Conservation (phyloP, 2,113 vertebrate genomes). For the Verasper variegatus region DNA sequence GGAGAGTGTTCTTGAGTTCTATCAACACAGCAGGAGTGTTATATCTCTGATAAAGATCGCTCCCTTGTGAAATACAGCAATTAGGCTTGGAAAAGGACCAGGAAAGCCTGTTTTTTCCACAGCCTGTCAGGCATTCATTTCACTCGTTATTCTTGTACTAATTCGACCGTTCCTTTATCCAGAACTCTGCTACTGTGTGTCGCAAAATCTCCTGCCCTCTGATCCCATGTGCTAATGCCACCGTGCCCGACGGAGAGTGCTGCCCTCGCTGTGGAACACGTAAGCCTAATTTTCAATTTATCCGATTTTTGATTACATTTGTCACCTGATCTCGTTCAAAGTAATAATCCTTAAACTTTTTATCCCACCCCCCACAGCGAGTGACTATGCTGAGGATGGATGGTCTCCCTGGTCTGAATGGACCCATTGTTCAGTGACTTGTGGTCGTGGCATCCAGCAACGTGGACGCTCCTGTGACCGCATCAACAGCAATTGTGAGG, state of each 20-base stretch:
- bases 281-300: slow-evolving; percentile 77
- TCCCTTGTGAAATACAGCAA: slow-evolving; percentile 27
- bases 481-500: slow-evolving; percentile 95
- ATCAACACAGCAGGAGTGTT: slow-evolving; percentile 45
- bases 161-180: slow-evolving; percentile 52
- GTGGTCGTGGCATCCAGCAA: slow-evolving; percentile 96
- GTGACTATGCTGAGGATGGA: slow-evolving; percentile 88
- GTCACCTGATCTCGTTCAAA: slow-evolving; percentile 1
- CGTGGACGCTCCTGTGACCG: slow-evolving; percentile 97
- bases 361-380: slow-evolving; percentile 74
- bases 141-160: slow-evolving; percentile 43
- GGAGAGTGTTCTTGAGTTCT: slow-evolving; percentile 30
- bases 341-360: not conserved
- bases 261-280: slow-evolving; percentile 93
- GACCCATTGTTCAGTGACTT: slow-evolving; percentile 95
- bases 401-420: slow-evolving; percentile 99
- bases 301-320: not conserved
- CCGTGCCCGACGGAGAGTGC: slow-evolving; percentile 96
- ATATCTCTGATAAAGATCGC: slow-evolving; percentile 45
- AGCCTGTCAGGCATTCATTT: slow-evolving; percentile 12
- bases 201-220: slow-evolving; percentile 96
- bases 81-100: slow-evolving; percentile 53
- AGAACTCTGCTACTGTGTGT: slow-evolving; percentile 96
- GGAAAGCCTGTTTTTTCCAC: not conserved
- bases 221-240: slow-evolving; percentile 94